These are phyloP conservation scores for Pseudomyrmex gracilis DNA, from an alignment of 1,140 invertebrate genomes.

Conservation along the genomic window DNA sequence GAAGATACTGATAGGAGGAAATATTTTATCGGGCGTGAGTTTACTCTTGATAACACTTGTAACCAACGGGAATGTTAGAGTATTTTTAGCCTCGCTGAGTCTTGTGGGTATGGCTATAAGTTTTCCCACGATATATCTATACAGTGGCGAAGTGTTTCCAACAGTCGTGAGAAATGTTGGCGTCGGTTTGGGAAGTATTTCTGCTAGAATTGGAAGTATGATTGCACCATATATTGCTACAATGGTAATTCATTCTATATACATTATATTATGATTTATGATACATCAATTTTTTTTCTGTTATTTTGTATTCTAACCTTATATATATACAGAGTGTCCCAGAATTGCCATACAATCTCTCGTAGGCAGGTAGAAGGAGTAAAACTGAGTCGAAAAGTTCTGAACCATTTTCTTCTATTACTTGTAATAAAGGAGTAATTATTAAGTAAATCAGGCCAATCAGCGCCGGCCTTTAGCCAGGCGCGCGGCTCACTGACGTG, in stretches of 20 bases:
- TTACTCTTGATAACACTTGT: slow-evolving; percentile 78
- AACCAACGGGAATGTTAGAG: slow-evolving; percentile 75
- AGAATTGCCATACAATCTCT: no score
- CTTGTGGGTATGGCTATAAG: slow-evolving; percentile 87
- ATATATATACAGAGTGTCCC: no score
- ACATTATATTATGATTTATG: not conserved
- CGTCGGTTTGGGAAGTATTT: slow-evolving; percentile 87
- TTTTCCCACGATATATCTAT: slow-evolving; percentile 88
- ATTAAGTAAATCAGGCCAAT: no score
- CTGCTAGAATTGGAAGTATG: slow-evolving; percentile 89
- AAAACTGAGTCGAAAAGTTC: no score
- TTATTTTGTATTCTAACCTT: no score
- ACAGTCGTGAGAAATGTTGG: slow-evolving; percentile 89
- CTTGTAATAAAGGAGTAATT: no score
- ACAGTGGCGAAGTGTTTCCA: slow-evolving; percentile 89
- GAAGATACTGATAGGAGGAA: slow-evolving; percentile 81
- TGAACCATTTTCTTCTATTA: no score
- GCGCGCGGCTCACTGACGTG: no score
- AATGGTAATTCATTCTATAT: slow-evolving; percentile 79
- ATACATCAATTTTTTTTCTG: slow-evolving; percentile 3
- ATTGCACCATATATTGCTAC: slow-evolving; percentile 88
- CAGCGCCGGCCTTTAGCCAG: no score
- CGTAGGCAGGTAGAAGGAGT: no score
- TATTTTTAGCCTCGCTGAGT: slow-evolving; percentile 87
- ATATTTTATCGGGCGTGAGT: slow-evolving; percentile 78